Base-by-base conservation (phyloP, 2,888 invertebrate species). In the Smittia aterrima region DNA sequence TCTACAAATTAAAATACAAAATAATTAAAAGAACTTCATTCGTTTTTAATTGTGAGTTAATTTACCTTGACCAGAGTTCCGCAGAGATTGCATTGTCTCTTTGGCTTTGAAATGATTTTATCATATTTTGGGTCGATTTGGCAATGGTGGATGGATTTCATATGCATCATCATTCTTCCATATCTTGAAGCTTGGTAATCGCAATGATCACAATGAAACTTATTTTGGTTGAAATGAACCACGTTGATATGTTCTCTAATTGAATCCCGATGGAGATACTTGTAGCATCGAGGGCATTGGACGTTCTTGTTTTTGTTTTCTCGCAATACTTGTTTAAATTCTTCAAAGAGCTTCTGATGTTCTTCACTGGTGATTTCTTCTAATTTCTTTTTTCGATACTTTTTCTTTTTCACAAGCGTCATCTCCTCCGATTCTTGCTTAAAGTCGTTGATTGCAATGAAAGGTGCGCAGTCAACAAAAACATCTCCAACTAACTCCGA, bases 311-410 rank as follows among this genome's bases (percentile, higher is more conserved):
- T n/a, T 18, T 58, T 58, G 6, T 18, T 22, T n/a, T 18, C 3
- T 22, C 18, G 4, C 22, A 58, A 58, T 9, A 20, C 22, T 22
- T 9, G 7, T 22, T 18, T 58, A 18, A 58, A 22, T 22, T 58
- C 58, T 18, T 58, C 20, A n/a, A 58, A 22, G 4, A 58, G 58
- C 58, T 58, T 58, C 22, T 58, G 58, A 22, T 58, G 20, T 58
- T 58, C 58, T 2, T 58, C 58, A 13, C n/a, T 22, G 58, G 9
- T 47, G 2, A 22, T 18, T 22, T 2, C 2, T 18, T 20, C 22
- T 11, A 20, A 6, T 58, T 58, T 18, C 18, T 22, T 58, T 13
- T 58, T 58, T 11, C 22, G 2, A 47, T 13, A 6, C 11, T 47
- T 47, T n/a, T n/a, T 6, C 11, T 11, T 47, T 11, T n/a, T 47